Evolutionary conservation across 92 coral and sea anemone genomes (phyloP), one percentile per base, ranked within the genome.

Genomic region (Pocillopora grandis): DNA sequence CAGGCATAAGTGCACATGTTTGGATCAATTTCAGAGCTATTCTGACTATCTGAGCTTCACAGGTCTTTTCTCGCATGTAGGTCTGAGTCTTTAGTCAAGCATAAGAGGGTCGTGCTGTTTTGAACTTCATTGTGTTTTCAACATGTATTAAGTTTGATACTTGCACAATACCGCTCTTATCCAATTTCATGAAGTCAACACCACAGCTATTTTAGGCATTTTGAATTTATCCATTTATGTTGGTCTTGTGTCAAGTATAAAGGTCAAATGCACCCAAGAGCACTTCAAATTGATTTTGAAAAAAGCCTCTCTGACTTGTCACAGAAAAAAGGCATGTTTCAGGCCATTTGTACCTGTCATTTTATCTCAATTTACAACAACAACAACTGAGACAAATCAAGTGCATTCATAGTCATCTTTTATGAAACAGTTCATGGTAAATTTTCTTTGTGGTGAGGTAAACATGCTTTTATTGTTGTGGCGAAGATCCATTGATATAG

Each of bases 111-210:
- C 55, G 15, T 71, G 84, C 58, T 80, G 85, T 80, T 80, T 69
- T 57, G 66, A 58, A 7, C 70, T 58, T 37, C 61, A 9, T 35
- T 35, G 67, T 35, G 66, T 9, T 37, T 18, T 59, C 72, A 55
- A 58, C 11, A 31, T 71, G 58, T 72, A 35, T 36, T 37, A 63
- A 35, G 55, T 81, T 61, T 21, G 20, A 64, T 12, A 13, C 20
- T 58, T 10, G 63, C 52, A 12, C 76, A 70, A 81, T 81, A 71
- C 61, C 37, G 15, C 13, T 37, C 69, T 81, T 80, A 70, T 70
- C 85, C 16, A 27, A 57, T 80, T 80, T 56, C 68, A 18, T 9
- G 62, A 36, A 16, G 58, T 80, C 77, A 80, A 70, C 67, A 80
- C 85, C 59, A 27, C 2, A 16, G 85, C 48, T 80, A 80, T 80